A percentile compares a stretch with the other conserved stretches of the same genome.
Evolutionary conservation across 2,888 invertebrate species (phyloP).

Genomic region (Pemphredon lugubris): DNA sequence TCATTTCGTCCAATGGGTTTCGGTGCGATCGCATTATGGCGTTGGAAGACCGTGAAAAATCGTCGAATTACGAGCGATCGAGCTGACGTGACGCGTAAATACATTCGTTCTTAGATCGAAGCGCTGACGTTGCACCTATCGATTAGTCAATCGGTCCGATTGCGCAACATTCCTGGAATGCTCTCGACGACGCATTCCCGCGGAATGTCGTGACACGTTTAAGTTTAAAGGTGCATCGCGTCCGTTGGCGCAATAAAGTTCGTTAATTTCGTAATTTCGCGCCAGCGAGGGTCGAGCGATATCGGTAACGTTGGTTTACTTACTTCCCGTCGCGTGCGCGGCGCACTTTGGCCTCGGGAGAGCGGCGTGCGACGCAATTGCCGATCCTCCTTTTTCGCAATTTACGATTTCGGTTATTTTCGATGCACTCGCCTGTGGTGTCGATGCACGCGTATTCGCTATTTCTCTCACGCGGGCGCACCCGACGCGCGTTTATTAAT

Average conservation of each 20-base stretch:
- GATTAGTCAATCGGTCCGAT: constrained; percentile 7
- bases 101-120: constrained; percentile 5
- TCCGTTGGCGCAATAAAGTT: too few relatives aligned
- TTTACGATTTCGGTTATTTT: constrained; percentile 8
- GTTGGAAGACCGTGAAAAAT: too few relatives aligned
- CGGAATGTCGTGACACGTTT: neutral
- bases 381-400: constrained; percentile 7
- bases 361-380: constrained; percentile 10
- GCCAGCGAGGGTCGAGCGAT: too few relatives aligned
- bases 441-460: neutral
- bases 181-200: neutral
- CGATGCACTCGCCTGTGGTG: constrained; percentile 3
- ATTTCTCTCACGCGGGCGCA: neutral
- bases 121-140: neutral
- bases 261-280: constrained; percentile 18
- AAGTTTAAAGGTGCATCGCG: neutral
- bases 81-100: too few relatives aligned
- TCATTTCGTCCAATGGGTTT: constrained; percentile 24
- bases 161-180: neutral
- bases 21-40: neutral
- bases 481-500: constrained; percentile 9
- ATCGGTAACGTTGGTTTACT: constrained; percentile 33
- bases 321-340: constrained; percentile 52
- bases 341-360: neutral
- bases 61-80: constrained; percentile 41